Conservation (phyloP, 2,888 invertebrate species). For the Heteromurus nitidus region DNA sequence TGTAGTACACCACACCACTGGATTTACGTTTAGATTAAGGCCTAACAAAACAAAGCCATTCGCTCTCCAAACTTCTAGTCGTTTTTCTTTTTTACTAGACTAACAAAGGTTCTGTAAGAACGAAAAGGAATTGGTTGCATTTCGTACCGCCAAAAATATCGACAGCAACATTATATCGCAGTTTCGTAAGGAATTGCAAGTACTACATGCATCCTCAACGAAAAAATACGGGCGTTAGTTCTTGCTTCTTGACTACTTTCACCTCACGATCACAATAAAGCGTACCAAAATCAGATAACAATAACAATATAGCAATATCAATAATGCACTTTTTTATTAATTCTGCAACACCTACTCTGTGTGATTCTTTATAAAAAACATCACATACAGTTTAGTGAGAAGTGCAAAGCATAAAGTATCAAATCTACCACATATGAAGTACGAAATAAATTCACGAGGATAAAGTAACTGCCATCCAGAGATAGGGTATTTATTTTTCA, state of each 20-base stretch:
- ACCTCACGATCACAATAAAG: neutral
- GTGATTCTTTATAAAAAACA: too few relatives aligned
- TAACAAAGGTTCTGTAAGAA: slow-evolving; percentile 22
- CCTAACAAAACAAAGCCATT: slow-evolving; percentile 23
- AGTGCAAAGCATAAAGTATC: too few relatives aligned
- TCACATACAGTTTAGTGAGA: too few relatives aligned
- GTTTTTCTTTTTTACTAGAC: too few relatives aligned
- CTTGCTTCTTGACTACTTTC: slow-evolving; percentile 33
- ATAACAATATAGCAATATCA: too few relatives aligned
- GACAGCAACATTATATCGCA: slow-evolving; percentile 17
- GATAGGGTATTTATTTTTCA: too few relatives aligned
- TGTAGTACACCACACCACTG: too few relatives aligned
- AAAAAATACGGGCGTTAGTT: slow-evolving; percentile 45
- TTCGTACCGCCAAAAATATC: slow-evolving; percentile 28
- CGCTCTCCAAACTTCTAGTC: too few relatives aligned
- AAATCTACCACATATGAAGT: too few relatives aligned
- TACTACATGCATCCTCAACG: neutral
- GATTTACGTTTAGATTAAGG: too few relatives aligned
- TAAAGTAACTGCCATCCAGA: too few relatives aligned
- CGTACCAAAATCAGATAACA: neutral
- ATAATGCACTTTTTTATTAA: neutral
- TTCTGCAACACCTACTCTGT: neutral
- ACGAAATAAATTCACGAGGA: too few relatives aligned
- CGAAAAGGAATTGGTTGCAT: slow-evolving; percentile 20
- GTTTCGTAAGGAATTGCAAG: neutral